Evolutionary conservation across 2,113 vertebrate genomes (phyloP).

Genomic region (Symphodus melops): DNA sequence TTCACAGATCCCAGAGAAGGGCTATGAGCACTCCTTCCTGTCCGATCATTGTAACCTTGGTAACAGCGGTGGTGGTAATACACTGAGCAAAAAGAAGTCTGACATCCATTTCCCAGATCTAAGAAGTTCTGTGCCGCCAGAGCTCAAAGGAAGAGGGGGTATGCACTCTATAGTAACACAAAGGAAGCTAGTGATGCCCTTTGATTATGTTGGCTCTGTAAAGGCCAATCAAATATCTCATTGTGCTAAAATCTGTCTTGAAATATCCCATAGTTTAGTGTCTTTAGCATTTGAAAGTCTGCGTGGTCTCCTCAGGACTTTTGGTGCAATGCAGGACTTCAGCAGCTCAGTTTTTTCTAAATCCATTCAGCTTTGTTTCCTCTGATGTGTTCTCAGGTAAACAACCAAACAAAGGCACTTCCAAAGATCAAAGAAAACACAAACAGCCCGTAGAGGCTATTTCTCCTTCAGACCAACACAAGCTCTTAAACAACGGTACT

Average conservation of each 20-base stretch:
- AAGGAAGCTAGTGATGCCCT: too few relatives aligned
- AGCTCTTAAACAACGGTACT: background rate
- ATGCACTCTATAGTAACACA: background rate
- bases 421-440: constrained; percentile 48
- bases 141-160: constrained; percentile 52
- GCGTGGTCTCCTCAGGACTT: background rate
- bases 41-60: constrained; percentile 17
- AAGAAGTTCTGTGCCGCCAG: constrained; percentile 26
- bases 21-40: constrained; percentile 30
- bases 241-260: too few relatives aligned
- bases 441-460: background rate
- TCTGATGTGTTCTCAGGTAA: constrained; percentile 48
- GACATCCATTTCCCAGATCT: constrained; percentile 61
- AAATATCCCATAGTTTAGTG: too few relatives aligned
- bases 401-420: constrained; percentile 34
- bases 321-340: background rate
- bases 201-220: background rate
- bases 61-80: background rate
- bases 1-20: constrained; percentile 41
- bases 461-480: constrained; percentile 22
- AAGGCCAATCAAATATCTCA: background rate
- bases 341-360: background rate
- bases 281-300: background rate
- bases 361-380: background rate
- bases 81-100: constrained; percentile 29